These are phyloP conservation scores for Drosophila crucigera DNA, from an alignment of 2,888 invertebrate species.

Conservation along the genomic window DNA sequence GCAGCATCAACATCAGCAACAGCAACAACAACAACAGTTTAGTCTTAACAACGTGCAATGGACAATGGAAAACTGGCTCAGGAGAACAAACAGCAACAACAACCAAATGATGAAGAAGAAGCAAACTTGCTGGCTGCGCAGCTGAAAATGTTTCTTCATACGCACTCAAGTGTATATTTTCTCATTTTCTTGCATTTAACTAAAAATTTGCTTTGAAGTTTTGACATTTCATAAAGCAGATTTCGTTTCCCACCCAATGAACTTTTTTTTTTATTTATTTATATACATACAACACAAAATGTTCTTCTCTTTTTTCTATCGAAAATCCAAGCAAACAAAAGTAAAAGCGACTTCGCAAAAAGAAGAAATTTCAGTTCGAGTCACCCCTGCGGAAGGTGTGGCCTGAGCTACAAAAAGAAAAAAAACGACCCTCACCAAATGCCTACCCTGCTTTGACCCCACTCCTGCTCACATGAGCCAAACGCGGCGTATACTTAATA, in stretches of 20 bases:
- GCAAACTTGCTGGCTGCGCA: constrained; percentile 43
- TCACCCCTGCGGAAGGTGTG: constrained; percentile 84
- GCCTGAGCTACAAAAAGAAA: constrained; percentile 63
- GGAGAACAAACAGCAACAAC: constrained; percentile 51
- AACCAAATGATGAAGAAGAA: constrained; percentile 25
- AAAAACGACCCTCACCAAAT: constrained; percentile 73
- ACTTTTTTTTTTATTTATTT: constrained; percentile 36
- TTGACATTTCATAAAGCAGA: constrained; percentile 82
- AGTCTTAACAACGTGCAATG: constrained; percentile 53
- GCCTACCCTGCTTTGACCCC: constrained; percentile 33
- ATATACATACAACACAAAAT: constrained; percentile 31
- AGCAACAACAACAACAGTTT: constrained; percentile 14
- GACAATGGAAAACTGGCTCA: constrained; percentile 63
- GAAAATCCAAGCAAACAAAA: constrained; percentile 79
- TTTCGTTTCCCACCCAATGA: constrained; percentile 61
- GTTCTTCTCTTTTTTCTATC: constrained; percentile 42
- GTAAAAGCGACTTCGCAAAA: constrained; percentile 65
- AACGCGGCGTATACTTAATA: constrained; percentile 70
- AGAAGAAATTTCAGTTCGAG: constrained; percentile 63
- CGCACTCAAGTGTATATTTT: constrained; percentile 83
- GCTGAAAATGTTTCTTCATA: constrained; percentile 70
- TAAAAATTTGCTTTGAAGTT: constrained; percentile 82
- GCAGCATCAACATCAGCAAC: constrained; percentile 41
- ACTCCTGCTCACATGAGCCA: constrained; percentile 47
- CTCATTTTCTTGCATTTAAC: constrained; percentile 81